Base-by-base conservation (phyloP, 2,113 vertebrate genomes). In the Phrynosoma platyrhinos region DNA sequence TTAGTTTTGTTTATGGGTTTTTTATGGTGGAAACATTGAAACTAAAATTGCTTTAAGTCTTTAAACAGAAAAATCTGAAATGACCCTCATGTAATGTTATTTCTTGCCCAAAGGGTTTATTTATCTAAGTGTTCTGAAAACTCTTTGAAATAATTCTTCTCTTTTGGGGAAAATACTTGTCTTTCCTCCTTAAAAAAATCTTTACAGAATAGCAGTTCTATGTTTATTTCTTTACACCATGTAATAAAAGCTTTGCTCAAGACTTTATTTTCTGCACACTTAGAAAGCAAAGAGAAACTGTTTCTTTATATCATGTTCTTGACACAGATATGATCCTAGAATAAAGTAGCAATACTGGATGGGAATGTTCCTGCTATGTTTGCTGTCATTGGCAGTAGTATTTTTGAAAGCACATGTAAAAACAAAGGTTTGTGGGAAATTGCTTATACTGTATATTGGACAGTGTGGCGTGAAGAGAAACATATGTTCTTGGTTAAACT, bases 401-500 rank as follows among this genome's bases (percentile, higher is more conserved):
- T 94, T 96, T 47, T 94, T 95, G 76, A 92, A 92, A 93, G 91
- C 90, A 90, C 89, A 55, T 95, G 87, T 96, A 94, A 92, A 79
- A 95, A 94, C 88, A 95, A 95, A 93, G 85, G 71, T 80, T 69
- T 89, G 85, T 83, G 58, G 84, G 91, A 94, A 94, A 93, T 93
- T 95, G 87, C 81, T 66, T 89, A 87, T 88, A 66, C 89, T 92
- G 74, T 94, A 92, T 96, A 94, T 94, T 90, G 91, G 92, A 93
- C 94, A 93, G 91, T 25, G 47, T 94, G 91, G 95, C 95, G 92
- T 95, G 93, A 97, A 96, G 91, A 90, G 89, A 92, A 95, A 96
- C 96, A 96, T 96, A 96, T 97, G 96, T 92, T 96, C 89, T 84
- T 94, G 90, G 79, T 96, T 95, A 95, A 92, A 71, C 68, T 12